Evolutionary conservation across 2,888 invertebrate genomes (phyloP).

Genomic region (Troides aeacus): DNA sequence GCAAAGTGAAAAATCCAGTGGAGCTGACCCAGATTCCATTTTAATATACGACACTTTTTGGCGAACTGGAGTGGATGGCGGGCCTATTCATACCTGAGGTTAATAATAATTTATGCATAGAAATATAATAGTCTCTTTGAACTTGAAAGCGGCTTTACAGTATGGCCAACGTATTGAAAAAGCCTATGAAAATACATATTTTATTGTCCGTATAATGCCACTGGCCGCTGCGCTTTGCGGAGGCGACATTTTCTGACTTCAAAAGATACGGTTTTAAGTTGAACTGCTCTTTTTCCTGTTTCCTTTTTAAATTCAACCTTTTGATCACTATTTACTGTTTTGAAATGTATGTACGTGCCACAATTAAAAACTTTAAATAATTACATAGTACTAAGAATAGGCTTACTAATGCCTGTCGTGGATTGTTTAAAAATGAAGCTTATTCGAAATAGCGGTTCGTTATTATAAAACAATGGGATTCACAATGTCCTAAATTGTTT

Average conservation of each 20-base stretch:
- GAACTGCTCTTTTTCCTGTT: background rate
- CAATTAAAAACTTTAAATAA: too few relatives aligned
- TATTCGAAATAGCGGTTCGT: background rate
- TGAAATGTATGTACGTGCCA: too few relatives aligned
- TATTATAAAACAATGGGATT: background rate
- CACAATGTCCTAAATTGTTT: background rate
- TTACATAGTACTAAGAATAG: too few relatives aligned
- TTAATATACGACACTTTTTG: constrained; percentile 26
- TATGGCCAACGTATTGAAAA: constrained; percentile 7
- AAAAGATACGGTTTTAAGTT: background rate
- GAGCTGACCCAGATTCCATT: constrained; percentile 22
- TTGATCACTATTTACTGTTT: background rate
- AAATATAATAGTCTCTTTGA: constrained; percentile 24
- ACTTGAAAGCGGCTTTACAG: constrained; percentile 7
- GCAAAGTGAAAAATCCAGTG: constrained; percentile 27
- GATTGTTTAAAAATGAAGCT: background rate
- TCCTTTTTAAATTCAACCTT: background rate
- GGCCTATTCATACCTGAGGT: constrained; percentile 24
- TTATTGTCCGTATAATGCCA: background rate
- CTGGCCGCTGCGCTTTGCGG: background rate
- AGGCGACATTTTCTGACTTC: background rate
- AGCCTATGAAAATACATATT: constrained; percentile 10
- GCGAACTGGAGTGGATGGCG: constrained; percentile 13
- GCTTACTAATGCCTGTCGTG: too few relatives aligned
- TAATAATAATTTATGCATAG: constrained; percentile 24